Base-by-base conservation (phyloP, 2,888 invertebrate genomes). In the Agrochola circellaris region DNA sequence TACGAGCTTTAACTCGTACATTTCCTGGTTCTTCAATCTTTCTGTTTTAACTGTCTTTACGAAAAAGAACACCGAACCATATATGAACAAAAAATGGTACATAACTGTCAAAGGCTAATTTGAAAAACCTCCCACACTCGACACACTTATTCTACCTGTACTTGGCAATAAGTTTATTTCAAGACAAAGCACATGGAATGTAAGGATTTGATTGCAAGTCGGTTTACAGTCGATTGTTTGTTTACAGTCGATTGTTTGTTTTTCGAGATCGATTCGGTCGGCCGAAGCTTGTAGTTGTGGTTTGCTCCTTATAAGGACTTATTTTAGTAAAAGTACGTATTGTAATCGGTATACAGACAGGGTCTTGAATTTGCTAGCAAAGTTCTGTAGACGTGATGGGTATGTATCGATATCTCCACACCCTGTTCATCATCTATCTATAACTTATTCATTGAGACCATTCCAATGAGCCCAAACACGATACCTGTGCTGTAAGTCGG, bases 181-280 rank as follows among this genome's bases (percentile, higher is more conserved):
- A 82, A 85, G 83, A 81, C 38, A 85, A 80, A 73, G 79, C 78
- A 54, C 68, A 61, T 77, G 86, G 86, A 84, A 87, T 86, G 86
- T 70, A 48, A 68, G 65, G 66, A 51, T 87, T 89, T 90, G 90
- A 92, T 92, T 90, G 90, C 85, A 86, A 80, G 84, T 85, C 89
- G 87, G 84, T 89, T 92, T 91, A 92, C 90, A 89, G 89, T 88
- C 92, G 85, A 90, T 91, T 92, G 92, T 92, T 91, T 87, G 83
- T 86, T 88, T 90, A 92, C 90, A 89, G 89, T 88, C 92, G 85
- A 90, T 91, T 92, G 92, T 92, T 91, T 87, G 83, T 86, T 88
- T 90, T 88, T 80, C 45, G 71, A 80, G 75, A 75, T 79, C 71
- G 73, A 73, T 82, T 78, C 78, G 54, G 71, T 82, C 38, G 48